Base-by-base conservation (phyloP, 2,888 invertebrate species). In the Agonopterix arenella region DNA sequence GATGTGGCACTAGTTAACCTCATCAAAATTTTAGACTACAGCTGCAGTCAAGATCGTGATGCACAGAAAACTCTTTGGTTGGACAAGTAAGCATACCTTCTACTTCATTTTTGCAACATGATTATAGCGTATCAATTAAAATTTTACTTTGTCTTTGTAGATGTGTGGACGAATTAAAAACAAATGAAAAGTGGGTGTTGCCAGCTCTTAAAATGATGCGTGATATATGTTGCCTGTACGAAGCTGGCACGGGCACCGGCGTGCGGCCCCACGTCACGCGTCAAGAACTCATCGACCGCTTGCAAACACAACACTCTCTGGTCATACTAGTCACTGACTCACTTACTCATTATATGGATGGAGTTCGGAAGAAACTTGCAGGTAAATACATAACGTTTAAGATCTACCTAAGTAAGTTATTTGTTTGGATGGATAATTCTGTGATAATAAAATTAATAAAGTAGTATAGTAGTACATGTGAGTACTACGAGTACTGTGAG, bases 11-110 rank as follows among this genome's bases (percentile, higher is more conserved):
- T 99, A 60, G 93, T 94, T 38, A 97, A 98, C 56, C 97, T 98
- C 73, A 96, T 98, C 10, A 98, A 98, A 91, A 98, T 99, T 73
- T 90, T 99, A 57, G 98, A 98, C 89, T 98, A 98, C 78, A 98
- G 97, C 74, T 98, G 98, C 86, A 97, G 98, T 49, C 98, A 98
- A 90, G 97, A 98, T 76, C 92, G 98, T 62, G 98, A 98, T 81
- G 95, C 96, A 9, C 98, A 98, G 81, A 98, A 98, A 85, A 96
- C 97, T 10, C 93, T 95, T 54, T 98, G 98, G 98, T 89, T 98
- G 54, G 96, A 97, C 72, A 96, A 96, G 84, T 92, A 72, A 76
- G 85, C 10, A 45, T 13, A 43, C 11, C 43, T 11, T 11, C 2
- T n/a, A 42, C 13, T 13, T 13, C 2, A 13, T 1, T 13, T 13